Base-by-base conservation (phyloP, 1,140 invertebrate genomes). In the Lordiphosa stackelbergi region DNA sequence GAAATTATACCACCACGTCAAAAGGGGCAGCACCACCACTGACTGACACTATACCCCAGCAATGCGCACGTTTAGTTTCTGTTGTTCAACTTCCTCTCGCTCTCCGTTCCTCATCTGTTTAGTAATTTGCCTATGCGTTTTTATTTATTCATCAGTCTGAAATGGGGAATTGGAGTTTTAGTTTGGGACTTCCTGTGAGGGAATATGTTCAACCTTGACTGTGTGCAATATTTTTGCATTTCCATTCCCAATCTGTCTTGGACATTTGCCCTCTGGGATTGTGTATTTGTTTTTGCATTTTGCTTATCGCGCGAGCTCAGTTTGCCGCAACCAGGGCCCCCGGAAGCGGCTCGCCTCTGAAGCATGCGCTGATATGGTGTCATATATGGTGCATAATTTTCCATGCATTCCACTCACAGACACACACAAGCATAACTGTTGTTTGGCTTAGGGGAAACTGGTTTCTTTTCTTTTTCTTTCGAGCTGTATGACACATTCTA, bases 1-100 rank as follows among this genome's bases (percentile, higher is more conserved):
- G 68, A 59, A 81, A 79, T 71, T 45, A 58, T 58, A 66, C 55
- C 74, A 19, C 2, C 19, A 64, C 69, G 60, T 53, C 60, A 61
- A 65, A 48, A 24, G 34, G 45, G 48, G 28, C 34, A 56, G 19
- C 16, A 13, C 16, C 16, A 46, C 13, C 28, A 34, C 13, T 9
- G 28, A 31, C 46, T 31, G 0, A 11, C 9, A 28, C 34, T 28
- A 28, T 28, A 28, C 24, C 24, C 3, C 34, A 34, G 6, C 13
- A 28, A 5, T 28, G 28, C 28, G 1, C 28, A 31, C 28, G 28
- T 31, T 8, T 31, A 31, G 28, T 31, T 31, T 11, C 8, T 11
- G 22, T 41, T 8, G 9, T n/a, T 13, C 9, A 11, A 13, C 36
- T 34, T 38, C 22, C 12, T 8, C 19, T 7, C 19, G 19, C 19